Evolutionary conservation across 2,797 vertebrate species (phyloP), one percentile per base, ranked within the genome.

Genomic region (Gymnopithys bicolor): DNA sequence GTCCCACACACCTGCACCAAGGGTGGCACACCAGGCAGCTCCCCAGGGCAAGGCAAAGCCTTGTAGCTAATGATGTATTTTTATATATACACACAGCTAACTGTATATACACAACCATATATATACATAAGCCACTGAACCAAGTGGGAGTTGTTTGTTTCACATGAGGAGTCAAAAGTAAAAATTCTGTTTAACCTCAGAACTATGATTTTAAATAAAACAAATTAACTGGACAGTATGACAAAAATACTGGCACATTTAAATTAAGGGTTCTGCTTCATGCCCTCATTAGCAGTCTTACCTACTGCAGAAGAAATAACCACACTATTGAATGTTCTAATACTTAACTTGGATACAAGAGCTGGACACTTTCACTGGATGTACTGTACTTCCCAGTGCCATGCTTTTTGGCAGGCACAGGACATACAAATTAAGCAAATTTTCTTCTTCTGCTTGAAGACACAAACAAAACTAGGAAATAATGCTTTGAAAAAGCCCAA

Each of bases 401-500:
- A 33, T 23, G 62, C n/a, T 75, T 91, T 89, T 69, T 87, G 51
- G 82, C 77, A 90, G 86, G 73, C 58, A 66, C 4, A 62, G 45
- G 35, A 69, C 41, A 66, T 37, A 80, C 25, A 88, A 87, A 84
- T 81, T 39, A 86, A 52, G 46, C 21, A 35, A 69, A 23, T 58
- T 80, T 86, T 81, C 69, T 41, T 75, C 77, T 85, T 77, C 46
- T 92, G 55, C 87, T 49, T 95, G n/a, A 89, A 74, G 53, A 80
- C 35, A 76, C 56, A 92, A 93, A 89, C 41, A 82, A 93, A 93
- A 74, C 45, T 69, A 67, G 21, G 33, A 82, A 80, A 60, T 25
- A 76, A 89, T 43, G 58, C 30, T 77, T 33, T 67, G 28, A 24
- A 85, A 91, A 73, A 70, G 15, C 21, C 12, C 35, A 6, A 53